Base-by-base conservation (phyloP, 2,113 vertebrate species). In the Addax nasomaculatus region DNA sequence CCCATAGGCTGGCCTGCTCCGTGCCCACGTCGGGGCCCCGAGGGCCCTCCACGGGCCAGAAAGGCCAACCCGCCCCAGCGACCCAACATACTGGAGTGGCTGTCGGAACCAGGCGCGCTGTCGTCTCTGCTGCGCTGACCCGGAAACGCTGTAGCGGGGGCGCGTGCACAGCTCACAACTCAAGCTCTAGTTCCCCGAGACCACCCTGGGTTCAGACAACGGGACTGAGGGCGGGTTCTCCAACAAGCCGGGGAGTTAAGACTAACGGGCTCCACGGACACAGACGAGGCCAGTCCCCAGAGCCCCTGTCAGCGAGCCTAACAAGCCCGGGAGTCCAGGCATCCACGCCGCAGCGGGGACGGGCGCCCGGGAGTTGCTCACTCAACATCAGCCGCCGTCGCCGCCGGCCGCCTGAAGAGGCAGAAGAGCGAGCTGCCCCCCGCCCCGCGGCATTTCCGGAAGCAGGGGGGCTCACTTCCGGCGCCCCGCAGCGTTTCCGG, bases 51-150 rank as follows among this genome's bases (percentile, higher is more conserved):
- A 23, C 0, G 7, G 43, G 43, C 15, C 47, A 1, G 8, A 49
- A 43, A 17, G 27, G 14, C 7, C 67, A 27, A 6, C 11, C 2
- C 36, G 8, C 21, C 17, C 23, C 39, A 3, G n/a, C 43, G 47
- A 51, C 10, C 89, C 29, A 1, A 7, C 0, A 0, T 0, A 12
- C 7, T 23, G 0, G 2, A 4, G 11, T 0, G 12, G 45, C 3
- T 10, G 30, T 6, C 15, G 30, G 57, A 15, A 14, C 1, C 19
- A 0, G 0, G 57, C 17, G 14, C 5, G 5, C 7, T 6, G 45
- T 2, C 2, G 0, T 2, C 53, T 67, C 6, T 17, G 27, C 36
- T 13, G 25, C 15, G 53, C 67, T 60, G 43, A 27, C 60, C 87
- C 53, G 49, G 19, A 7, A 51, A 30, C 16, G 8, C 5, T 1